Conservation (phyloP, 2,888 invertebrate species). For the Azorinus chamasolen region DNA sequence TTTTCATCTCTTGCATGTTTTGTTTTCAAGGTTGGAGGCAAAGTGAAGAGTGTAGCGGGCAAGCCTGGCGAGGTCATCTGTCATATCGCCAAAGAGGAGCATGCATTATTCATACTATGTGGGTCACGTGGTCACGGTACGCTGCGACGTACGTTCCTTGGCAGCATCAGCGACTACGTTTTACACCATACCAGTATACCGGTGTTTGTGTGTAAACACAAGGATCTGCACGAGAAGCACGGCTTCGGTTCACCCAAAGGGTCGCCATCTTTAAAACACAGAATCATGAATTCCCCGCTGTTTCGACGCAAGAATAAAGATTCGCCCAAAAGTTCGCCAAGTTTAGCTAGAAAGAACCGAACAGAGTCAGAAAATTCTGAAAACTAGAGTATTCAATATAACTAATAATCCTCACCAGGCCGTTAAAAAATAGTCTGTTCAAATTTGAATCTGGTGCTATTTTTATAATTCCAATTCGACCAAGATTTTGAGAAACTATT, state of each 20-base stretch:
- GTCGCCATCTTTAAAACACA: conserved; percentile 51
- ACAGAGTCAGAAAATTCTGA: conserved; percentile 13
- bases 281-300: conserved; percentile 53
- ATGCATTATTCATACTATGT: conserved; percentile 68
- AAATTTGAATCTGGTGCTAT: too few species aligned
- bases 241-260: conserved; percentile 6
- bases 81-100: conserved; percentile 67
- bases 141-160: conserved; percentile 69
- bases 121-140: conserved; percentile 74
- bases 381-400: too few species aligned
- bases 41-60: conserved; percentile 70
- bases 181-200: conserved; percentile 73
- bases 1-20: too few species aligned
- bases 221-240: conserved; percentile 47
- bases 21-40: conserved; percentile 62
- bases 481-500: too few species aligned
- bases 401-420: too few species aligned
- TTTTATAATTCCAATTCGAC: too few species aligned
- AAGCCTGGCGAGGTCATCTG: conserved; percentile 73
- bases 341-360: conserved; percentile 35
- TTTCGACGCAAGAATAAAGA: conserved; percentile 50
- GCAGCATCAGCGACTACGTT: conserved; percentile 74
- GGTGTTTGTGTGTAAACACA: conserved; percentile 71
- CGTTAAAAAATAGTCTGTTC: too few species aligned
- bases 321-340: conserved; percentile 48